Conservation (phyloP, 2,113 vertebrate species). For the Nyctibius bracteatus region DNA sequence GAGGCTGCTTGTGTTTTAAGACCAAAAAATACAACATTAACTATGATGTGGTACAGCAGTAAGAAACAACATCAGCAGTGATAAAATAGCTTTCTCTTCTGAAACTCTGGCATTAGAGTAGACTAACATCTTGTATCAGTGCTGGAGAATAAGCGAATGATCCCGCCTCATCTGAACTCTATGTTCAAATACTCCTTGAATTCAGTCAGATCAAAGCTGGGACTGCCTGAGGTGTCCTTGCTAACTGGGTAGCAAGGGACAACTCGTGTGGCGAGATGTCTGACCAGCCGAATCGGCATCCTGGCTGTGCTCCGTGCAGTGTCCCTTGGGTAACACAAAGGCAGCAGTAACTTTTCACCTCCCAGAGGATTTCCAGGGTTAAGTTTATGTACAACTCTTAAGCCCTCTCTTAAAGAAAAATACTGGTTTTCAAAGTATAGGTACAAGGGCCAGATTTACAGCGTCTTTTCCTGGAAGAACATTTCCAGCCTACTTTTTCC, state of each 20-base stretch:
- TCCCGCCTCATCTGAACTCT: background rate
- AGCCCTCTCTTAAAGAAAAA: background rate
- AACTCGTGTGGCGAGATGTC: background rate
- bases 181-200: background rate
- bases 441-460: background rate
- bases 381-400: background rate
- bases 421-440: background rate
- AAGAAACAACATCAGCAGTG: background rate
- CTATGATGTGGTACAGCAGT: background rate
- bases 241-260: background rate
- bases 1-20: background rate
- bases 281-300: background rate
- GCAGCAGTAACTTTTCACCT: background rate
- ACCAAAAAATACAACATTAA: background rate
- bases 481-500: background rate
- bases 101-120: background rate
- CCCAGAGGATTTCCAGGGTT: background rate
- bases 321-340: background rate
- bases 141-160: background rate
- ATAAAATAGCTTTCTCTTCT: background rate
- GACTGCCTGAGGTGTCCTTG: background rate
- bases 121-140: background rate
- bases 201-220: background rate
- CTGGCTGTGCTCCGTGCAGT: background rate
- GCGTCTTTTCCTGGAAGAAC: background rate